Evolutionary conservation across 2,797 vertebrate species (phyloP).

Genomic region (Mus caroli): DNA sequence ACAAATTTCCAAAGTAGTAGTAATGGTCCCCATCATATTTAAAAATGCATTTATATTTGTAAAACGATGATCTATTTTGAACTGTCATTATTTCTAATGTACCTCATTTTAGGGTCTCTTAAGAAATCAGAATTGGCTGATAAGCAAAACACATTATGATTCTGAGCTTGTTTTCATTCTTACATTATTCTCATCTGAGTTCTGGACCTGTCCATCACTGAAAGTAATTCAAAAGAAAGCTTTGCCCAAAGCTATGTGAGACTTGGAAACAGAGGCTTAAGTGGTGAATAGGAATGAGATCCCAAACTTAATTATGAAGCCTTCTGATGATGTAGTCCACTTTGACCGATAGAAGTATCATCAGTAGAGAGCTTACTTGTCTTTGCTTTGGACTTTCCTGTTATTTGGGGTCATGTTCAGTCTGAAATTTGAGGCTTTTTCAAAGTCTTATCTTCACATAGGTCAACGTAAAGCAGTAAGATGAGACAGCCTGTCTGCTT

Average conservation of each 20-base stretch:
- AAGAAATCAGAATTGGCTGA: conserved; percentile 53
- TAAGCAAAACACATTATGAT: conserved; percentile 3
- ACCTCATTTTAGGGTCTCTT: background rate
- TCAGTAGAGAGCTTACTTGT: background rate
- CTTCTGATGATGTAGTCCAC: background rate
- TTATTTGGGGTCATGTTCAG: background rate
- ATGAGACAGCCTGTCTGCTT: background rate
- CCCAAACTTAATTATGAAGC: conserved; percentile 41
- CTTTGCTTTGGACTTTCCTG: background rate
- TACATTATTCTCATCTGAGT: background rate
- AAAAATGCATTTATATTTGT: conserved; percentile 35
- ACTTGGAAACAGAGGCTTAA: conserved; percentile 46
- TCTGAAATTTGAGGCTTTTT: conserved; percentile 6
- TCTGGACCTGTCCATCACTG: conserved; percentile 26
- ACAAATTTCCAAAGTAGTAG: background rate
- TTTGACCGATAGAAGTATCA: conserved; percentile 9
- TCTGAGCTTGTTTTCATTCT: conserved; percentile 17
- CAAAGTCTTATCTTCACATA: background rate
- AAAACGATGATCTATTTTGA: conserved; percentile 33
- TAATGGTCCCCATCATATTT: conserved; percentile 10
- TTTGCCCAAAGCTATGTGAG: conserved; percentile 20
- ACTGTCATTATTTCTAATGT: conserved; percentile 35
- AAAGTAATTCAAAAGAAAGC: conserved; percentile 58
- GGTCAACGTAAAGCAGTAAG: background rate
- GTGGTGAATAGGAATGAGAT: conserved; percentile 24